phyloP scores from a whole-genome alignment of 2,888 invertebrate species.

The Incurvaria masculella region DNA sequence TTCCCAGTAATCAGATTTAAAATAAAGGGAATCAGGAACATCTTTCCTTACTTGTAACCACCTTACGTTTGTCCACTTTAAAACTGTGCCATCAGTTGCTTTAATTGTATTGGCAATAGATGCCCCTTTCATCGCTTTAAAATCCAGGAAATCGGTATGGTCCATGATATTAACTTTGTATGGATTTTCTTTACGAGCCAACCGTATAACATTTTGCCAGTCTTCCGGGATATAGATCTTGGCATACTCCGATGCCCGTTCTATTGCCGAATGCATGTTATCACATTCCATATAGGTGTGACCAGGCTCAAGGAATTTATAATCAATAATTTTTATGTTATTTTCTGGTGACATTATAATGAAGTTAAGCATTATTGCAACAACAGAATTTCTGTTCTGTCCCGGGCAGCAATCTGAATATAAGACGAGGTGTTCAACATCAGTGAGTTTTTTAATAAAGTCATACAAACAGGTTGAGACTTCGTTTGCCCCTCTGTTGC shows the following conservation, averaged over 20 bases:
- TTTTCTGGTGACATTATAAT: not conserved
- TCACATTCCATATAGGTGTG: no score
- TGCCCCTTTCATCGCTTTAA: conserved; percentile 2
- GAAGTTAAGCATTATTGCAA: conserved; percentile 8
- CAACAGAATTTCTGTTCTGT: conserved; percentile 6
- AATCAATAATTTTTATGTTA: conserved; percentile 8
- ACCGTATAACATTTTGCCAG: no score
- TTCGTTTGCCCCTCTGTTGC: conserved; percentile 12
- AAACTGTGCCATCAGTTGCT: no score
- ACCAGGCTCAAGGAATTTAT: conserved; percentile 8
- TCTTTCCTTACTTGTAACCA: no score
- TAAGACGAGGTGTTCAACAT: not conserved
- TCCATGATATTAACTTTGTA: conserved; percentile 6
- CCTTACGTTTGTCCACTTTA: no score
- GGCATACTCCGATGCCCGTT: not conserved
- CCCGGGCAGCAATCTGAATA: conserved; percentile 3
- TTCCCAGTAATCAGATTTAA: no score
- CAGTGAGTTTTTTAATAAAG: conserved; percentile 2
- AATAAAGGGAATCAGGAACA: no score
- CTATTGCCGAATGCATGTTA: not conserved
- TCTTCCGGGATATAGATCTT: no score
- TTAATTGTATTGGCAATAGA: conserved; percentile 2
- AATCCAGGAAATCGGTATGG: conserved; percentile 6
- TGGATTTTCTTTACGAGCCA: conserved; percentile 5
- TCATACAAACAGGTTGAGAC: conserved; percentile 3